A percentile compares a stretch with the other conserved stretches of the same genome.
Evolutionary conservation across 2,888 invertebrate species (phyloP).

Genomic region (Loripinus fragilis): DNA sequence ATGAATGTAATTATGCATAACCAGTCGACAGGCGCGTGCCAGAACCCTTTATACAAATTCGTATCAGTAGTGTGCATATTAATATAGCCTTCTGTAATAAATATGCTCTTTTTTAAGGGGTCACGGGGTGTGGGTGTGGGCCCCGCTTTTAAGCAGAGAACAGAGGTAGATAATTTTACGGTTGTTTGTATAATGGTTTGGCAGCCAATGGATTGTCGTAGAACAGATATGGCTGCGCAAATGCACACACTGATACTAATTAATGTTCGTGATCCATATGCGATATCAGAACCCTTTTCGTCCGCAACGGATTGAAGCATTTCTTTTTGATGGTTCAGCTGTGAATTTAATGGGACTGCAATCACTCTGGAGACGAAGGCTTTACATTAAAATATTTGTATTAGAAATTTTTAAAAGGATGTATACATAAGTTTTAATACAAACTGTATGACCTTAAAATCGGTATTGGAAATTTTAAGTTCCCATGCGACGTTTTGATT

Average conservation of each 20-base stretch:
- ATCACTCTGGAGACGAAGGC: background rate
- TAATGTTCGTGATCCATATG: too few species aligned
- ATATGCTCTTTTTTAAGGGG: too few species aligned
- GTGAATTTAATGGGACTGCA: constrained; percentile 8
- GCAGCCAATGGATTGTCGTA: background rate
- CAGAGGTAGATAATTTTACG: too few species aligned
- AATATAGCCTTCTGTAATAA: too few species aligned
- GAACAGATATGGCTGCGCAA: too few species aligned
- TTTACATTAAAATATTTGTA: background rate
- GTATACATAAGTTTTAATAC: constrained; percentile 17
- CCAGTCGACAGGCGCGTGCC: constrained; percentile 1
- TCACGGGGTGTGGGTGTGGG: too few species aligned
- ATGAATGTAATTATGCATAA: background rate
- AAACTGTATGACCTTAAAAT: constrained; percentile 17
- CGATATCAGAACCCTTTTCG: too few species aligned
- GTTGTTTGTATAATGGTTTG: background rate
- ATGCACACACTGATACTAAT: too few species aligned
- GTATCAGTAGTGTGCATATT: background rate
- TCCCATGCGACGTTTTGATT: constrained; percentile 61
- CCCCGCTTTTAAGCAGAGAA: too few species aligned
- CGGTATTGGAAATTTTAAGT: constrained; percentile 8
- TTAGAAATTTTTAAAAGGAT: background rate
- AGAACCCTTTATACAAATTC: background rate
- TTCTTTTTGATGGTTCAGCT: constrained; percentile 4
- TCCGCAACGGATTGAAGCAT: too few species aligned